Percentiles rank a stretch among this genome's conserved stretches.
These are phyloP conservation scores for Yponomeuta cagnagella DNA, from an alignment of 2,888 invertebrate genomes.

Conservation along the genomic window DNA sequence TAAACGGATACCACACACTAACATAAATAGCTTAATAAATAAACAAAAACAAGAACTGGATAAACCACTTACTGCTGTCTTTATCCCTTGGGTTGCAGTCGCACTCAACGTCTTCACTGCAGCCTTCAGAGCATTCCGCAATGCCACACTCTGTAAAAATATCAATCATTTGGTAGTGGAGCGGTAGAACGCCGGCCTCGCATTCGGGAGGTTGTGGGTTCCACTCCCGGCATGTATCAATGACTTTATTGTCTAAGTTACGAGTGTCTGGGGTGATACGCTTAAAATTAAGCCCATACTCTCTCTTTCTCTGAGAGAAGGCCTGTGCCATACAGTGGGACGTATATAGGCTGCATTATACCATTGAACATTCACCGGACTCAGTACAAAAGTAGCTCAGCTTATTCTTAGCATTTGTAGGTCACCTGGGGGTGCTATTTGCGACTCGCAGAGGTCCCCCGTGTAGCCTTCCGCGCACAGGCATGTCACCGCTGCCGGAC, in stretches of 20 bases:
- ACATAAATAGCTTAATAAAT: no score
- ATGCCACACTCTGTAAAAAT: constrained; percentile 55
- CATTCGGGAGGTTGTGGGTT: no score
- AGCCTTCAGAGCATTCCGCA: constrained; percentile 60
- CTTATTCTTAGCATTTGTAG: neutral
- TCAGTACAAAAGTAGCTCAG: neutral
- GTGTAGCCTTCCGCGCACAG: constrained; percentile 80
- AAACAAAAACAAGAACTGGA: no score
- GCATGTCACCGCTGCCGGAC: constrained; percentile 83
- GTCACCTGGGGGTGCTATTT: constrained; percentile 64
- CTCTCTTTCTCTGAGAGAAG: no score
- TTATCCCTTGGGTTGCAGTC: constrained; percentile 60
- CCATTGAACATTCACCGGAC: no score
- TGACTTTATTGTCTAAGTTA: no score
- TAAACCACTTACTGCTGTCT: constrained; percentile 46
- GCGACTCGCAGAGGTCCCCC: constrained; percentile 82
- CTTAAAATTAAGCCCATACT: no score
- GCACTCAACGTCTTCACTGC: constrained; percentile 42
- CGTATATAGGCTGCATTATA: no score
- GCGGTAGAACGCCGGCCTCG: no score
- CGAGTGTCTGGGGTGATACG: no score
- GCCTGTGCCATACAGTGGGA: neutral
- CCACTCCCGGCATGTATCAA: neutral
- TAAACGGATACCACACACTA: no score
- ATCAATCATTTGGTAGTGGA: neutral